Evolutionary conservation across 2,797 vertebrate species (phyloP).

Genomic region (Aphelocoma californica): DNA sequence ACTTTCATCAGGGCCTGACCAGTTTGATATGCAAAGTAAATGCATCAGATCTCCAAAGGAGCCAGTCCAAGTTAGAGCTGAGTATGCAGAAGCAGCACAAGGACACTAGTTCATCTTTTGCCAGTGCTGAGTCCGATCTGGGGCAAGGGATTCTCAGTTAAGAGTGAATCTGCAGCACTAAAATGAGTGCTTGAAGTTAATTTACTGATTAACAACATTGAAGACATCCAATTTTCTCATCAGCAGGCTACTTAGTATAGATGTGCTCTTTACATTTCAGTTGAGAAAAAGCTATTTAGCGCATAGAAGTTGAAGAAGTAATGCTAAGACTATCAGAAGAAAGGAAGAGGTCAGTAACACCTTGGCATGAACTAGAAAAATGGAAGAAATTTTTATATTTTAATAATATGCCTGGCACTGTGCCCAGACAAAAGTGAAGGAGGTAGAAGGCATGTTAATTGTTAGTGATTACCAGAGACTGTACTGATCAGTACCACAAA

Average conservation of each 20-base stretch:
- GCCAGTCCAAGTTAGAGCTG: not conserved
- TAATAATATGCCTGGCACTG: not conserved
- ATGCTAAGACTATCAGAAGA: not conserved
- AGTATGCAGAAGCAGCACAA: not conserved
- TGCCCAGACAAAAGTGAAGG: not conserved
- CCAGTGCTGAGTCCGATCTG: not conserved
- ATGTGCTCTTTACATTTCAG: not conserved
- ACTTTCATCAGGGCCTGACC: not conserved
- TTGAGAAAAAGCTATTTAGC: not conserved
- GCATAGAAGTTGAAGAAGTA: not conserved
- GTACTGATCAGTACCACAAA: not conserved
- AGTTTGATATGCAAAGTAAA: not conserved
- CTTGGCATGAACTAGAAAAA: not conserved
- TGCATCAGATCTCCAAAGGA: not conserved
- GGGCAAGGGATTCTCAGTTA: not conserved
- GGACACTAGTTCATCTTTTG: not conserved
- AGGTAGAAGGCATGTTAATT: not conserved
- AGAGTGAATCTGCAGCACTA: not conserved
- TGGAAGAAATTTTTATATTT: not conserved
- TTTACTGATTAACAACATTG: slow-evolving; percentile 3
- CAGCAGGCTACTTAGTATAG: not conserved
- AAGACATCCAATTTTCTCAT: not conserved
- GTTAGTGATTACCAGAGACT: not conserved
- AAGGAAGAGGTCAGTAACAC: not conserved
- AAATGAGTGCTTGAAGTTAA: slow-evolving; percentile 6